Conservation (phyloP, 2,888 invertebrate species). For the Microchrysa polita region DNA sequence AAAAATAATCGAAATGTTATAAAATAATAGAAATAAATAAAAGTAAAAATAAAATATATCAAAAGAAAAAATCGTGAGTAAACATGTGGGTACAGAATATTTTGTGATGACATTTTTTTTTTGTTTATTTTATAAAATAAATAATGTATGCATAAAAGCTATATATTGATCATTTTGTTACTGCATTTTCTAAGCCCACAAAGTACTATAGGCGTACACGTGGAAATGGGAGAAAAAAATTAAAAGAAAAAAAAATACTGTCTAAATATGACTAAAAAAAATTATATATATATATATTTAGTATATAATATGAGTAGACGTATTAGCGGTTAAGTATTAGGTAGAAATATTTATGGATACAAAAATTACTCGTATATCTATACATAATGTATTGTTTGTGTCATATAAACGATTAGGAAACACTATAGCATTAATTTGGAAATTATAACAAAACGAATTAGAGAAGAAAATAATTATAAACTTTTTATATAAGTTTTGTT, state of each 20-base stretch:
- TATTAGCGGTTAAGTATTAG: conserved; percentile 20
- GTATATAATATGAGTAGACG: conserved; percentile 1
- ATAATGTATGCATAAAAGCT: conserved; percentile 33
- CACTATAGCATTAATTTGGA: neutral
- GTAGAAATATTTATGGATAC: conserved; percentile 35
- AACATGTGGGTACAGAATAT: conserved; percentile 35
- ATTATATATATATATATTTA: conserved; percentile 4
- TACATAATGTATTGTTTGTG: conserved; percentile 40
- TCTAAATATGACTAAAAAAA: conserved; percentile 28
- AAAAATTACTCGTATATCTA: neutral
- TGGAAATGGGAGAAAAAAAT: too few relatives aligned
- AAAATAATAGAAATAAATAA: neutral
- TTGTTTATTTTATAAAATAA: conserved; percentile 39
- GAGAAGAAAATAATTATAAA: neutral
- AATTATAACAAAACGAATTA: neutral
- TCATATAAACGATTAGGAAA: conserved; percentile 3
- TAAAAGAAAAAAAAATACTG: too few relatives aligned
- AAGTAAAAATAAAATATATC: neutral
- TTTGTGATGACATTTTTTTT: conserved; percentile 35
- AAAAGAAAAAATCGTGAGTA: conserved; percentile 12
- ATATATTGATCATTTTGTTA: conserved; percentile 37
- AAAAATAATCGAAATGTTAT: neutral
- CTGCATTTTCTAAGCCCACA: conserved; percentile 38
- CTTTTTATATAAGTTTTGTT: conserved; percentile 6
- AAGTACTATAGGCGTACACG: conserved; percentile 21